Evolutionary conservation across 2,797 vertebrate species (phyloP).

Genomic region (Hyperoplus lanceolatus): DNA sequence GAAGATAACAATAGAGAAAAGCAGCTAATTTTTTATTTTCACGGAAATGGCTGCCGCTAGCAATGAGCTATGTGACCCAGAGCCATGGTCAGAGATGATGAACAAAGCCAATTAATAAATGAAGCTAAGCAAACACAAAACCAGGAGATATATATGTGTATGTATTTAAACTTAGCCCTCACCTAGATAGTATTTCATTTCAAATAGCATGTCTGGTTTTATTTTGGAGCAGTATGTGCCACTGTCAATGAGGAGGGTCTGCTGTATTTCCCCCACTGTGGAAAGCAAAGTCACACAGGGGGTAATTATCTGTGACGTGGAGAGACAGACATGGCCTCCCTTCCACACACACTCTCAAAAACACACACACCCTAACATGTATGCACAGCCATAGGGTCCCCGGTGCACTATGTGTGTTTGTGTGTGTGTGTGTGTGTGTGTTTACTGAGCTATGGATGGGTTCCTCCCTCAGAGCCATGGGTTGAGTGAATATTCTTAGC

Average conservation of each 20-base stretch:
- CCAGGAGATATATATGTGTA: conserved; percentile 17
- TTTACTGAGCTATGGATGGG: conserved; percentile 78
- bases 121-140: conserved; percentile 31
- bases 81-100: conserved; percentile 38
- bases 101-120: conserved; percentile 44
- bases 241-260: conserved; percentile 60
- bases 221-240: conserved; percentile 40
- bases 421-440: conserved; percentile 65
- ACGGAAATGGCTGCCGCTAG: conserved; percentile 57
- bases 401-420: conserved; percentile 64
- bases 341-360: conserved; percentile 51
- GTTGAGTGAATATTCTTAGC: conserved; percentile 81
- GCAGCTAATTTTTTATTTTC: conserved; percentile 41
- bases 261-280: conserved; percentile 65
- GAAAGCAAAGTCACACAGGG: conserved; percentile 78
- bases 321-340: conserved; percentile 70
- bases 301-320: conserved; percentile 82
- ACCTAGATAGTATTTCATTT: conserved; percentile 35
- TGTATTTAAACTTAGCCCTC: conserved; percentile 19
- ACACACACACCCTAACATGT: conserved; percentile 65
- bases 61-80: conserved; percentile 50
- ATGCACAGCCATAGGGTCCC: conserved; percentile 71
- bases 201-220: conserved; percentile 36
- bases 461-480: conserved; percentile 69
- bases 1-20: conserved; percentile 73